These are phyloP conservation scores for Trachythela sp. DNA, from an alignment of 64 coral and sea anemone genomes.

Conservation along the genomic window DNA sequence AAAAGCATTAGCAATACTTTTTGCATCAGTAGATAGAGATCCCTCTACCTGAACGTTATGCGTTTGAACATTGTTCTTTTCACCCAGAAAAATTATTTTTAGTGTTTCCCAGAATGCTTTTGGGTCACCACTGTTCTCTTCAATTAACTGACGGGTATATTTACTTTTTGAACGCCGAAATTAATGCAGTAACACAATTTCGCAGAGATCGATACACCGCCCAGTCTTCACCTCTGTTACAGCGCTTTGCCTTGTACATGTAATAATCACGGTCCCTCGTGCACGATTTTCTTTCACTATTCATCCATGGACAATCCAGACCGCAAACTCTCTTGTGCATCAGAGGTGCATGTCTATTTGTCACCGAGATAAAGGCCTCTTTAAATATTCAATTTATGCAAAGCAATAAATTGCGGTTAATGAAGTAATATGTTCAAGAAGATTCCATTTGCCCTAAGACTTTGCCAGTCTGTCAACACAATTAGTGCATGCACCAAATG, in stretches of 20 bases:
- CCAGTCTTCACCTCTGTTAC: slow-evolving; percentile 38
- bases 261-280: slow-evolving; percentile 35
- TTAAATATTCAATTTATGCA: too few relatives aligned
- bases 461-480: too few relatives aligned
- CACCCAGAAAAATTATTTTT: slow-evolving; percentile 41
- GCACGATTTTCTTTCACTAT: slow-evolving; percentile 23
- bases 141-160: slow-evolving; percentile 44
- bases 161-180: slow-evolving; percentile 22
- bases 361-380: not conserved
- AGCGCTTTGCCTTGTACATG: slow-evolving; percentile 27
- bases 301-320: slow-evolving; percentile 13
- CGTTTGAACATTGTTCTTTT: slow-evolving; percentile 15
- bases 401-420: too few relatives aligned
- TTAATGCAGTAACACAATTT: slow-evolving; percentile 9
- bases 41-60: slow-evolving; percentile 2
- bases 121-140: slow-evolving; percentile 31
- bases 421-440: too few relatives aligned
- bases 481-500: too few relatives aligned
- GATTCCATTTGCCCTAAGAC: too few relatives aligned
- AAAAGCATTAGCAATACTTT: slow-evolving; percentile 41
- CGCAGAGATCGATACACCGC: slow-evolving; percentile 4
- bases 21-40: slow-evolving; percentile 18
- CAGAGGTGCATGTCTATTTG: not conserved
- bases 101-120: slow-evolving; percentile 58
- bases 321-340: not conserved